A percentile compares a stretch with the other conserved stretches of the same genome.
These are phyloP conservation scores for Sebastes trivittatus DNA, from an alignment of 2,797 vertebrate species.

Conservation along the genomic window DNA sequence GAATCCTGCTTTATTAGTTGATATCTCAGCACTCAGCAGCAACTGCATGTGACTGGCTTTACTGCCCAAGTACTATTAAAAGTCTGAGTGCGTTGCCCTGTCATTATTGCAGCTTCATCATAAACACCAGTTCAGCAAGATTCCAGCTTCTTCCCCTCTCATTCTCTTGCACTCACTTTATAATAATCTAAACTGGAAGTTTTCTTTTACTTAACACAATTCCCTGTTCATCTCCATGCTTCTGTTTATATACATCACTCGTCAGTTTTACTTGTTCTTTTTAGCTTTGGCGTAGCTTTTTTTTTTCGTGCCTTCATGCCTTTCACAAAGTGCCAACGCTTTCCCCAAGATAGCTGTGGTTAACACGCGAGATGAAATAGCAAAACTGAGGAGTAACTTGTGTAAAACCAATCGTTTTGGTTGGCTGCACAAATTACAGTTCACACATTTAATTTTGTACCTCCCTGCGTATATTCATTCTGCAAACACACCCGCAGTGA, in stretches of 20 bases:
- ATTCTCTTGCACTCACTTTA: neutral
- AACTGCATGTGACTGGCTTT: neutral
- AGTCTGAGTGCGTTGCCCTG: neutral
- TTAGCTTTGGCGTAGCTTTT: neutral
- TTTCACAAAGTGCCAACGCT: neutral
- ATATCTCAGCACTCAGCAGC: neutral
- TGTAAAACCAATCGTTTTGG: neutral
- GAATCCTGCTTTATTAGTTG: neutral
- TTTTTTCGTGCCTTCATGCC: neutral
- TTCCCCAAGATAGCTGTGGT: neutral
- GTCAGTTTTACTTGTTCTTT: neutral
- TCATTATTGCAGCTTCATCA: conserved; percentile 36
- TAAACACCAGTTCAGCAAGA: conserved; percentile 28
- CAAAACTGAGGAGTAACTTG: neutral
- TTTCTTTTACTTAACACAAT: neutral
- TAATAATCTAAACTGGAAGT: neutral
- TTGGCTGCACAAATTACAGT: conserved; percentile 9
- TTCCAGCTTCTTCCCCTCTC: neutral
- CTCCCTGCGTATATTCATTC: neutral
- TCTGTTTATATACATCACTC: neutral
- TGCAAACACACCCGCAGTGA: neutral
- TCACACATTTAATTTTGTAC: conserved; percentile 12
- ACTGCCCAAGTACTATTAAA: neutral
- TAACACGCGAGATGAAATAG: neutral
- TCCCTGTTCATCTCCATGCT: neutral